Evolutionary conservation across 2,888 invertebrate species (phyloP).

Genomic region (Clanis bilineata): DNA sequence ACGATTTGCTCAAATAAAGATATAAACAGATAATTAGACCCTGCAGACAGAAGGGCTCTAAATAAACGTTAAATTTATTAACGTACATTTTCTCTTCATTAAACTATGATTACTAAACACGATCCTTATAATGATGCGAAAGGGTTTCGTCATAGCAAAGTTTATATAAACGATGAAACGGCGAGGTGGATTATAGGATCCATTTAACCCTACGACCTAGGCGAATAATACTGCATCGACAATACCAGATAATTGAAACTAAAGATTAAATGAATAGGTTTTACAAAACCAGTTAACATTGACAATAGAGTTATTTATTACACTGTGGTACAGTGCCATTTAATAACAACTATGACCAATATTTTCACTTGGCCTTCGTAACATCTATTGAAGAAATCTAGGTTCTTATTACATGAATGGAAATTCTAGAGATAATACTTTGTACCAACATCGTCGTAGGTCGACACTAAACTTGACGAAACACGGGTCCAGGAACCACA

Average conservation of each 20-base stretch:
- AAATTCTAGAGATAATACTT: too few species aligned
- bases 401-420: too few species aligned
- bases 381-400: too few species aligned
- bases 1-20: background rate
- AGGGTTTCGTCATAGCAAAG: background rate
- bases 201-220: constrained; percentile 12
- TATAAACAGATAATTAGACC: background rate
- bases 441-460: too few species aligned
- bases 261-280: background rate
- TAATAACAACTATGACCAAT: too few species aligned
- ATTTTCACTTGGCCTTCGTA: too few species aligned
- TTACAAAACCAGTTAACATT: background rate
- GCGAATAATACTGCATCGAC: background rate
- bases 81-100: background rate
- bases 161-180: background rate
- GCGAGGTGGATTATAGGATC: background rate
- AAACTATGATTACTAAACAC: background rate
- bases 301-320: background rate
- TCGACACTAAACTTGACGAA: too few species aligned
- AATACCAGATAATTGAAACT: constrained; percentile 11
- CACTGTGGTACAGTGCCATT: too few species aligned
- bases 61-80: background rate
- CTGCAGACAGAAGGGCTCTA: background rate
- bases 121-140: background rate
- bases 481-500: too few species aligned